Conservation (phyloP, 1,140 invertebrate genomes). For the Stegodyphus mimosarum region DNA sequence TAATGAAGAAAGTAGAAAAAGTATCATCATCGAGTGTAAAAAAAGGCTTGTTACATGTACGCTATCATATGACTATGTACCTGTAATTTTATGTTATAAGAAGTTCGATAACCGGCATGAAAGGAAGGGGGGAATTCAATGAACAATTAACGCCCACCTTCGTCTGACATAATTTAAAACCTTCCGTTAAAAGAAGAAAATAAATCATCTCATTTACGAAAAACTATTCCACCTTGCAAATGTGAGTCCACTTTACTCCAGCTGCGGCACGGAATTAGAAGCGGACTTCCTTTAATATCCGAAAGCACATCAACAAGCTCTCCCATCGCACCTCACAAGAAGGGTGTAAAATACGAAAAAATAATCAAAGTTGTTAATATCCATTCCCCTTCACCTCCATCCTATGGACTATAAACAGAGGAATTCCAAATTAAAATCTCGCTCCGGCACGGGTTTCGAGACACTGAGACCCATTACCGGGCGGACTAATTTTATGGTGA, state of each 20-base stretch:
- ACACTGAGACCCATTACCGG: conserved; percentile 3
- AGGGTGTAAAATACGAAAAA: not conserved
- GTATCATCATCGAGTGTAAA: no score
- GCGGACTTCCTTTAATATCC: not conserved
- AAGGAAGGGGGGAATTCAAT: no score
- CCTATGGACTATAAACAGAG: conserved; percentile 2
- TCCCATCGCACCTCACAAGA: not conserved
- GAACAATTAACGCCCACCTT: no score
- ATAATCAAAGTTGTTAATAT: not conserved
- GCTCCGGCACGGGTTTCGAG: not conserved
- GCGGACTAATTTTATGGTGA: conserved; percentile 19
- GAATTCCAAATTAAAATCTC: conserved; percentile 11
- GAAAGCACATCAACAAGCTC: not conserved
- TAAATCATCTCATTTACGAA: no score
- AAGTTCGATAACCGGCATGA: no score
- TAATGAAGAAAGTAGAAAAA: no score
- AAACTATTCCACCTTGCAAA: not conserved
- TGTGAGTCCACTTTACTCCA: no score
- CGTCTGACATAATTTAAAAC: no score
- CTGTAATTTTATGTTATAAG: no score
- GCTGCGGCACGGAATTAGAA: not conserved
- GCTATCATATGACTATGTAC: no score
- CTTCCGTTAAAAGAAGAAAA: no score
- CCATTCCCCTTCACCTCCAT: not conserved
- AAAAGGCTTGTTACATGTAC: no score